Base-by-base conservation (phyloP, 2,113 vertebrate genomes). In the Hydrolagus affinis region DNA sequence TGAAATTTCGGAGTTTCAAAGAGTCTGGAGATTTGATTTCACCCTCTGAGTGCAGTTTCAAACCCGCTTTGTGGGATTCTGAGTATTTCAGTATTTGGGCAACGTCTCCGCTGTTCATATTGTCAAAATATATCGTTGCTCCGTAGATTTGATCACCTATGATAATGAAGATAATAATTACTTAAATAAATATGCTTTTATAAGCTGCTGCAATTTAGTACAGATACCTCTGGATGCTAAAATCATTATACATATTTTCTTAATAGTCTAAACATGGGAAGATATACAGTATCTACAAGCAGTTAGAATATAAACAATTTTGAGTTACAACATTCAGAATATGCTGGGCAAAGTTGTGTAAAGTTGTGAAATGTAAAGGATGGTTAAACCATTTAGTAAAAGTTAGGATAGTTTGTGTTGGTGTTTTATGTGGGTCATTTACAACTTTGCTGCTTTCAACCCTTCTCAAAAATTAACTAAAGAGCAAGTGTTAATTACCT, bases 81-180 rank as follows among this genome's bases (percentile, higher is more conserved):
- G 78, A 30, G 30, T 83, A 83, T 83, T 83, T 83, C 28, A 83
- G 28, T 83, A 83, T 83, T 83, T 83, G 28, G 25, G 60, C 59
- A 28, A 83, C 78, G 2, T 83, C 78, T 83, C 32, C 6, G 11
- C 78, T 83, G 15, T 19, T 64, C 66, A 83, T 8, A 30, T 83
- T 68, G 62, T 83, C 78, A 66, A 83, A 83, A 83, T 83, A 62
- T 83, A 83, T 83, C 66, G 78, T 83, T 66, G 66, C 78, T 66
- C 60, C 78, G 32, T 83, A 66, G 14, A 83, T 23, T 30, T 83
- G 60, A 68, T 83, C 78, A 66, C 78, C 78, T 83, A 32, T 28
- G 28, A 83, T 11, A 83, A 80, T 15, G 11, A 80, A 62, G 23
- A 62, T 80, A 80, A 17, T 2, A 64, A 28, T 64, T 75, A 11